Evolutionary conservation across 2,888 invertebrate species (phyloP).

Genomic region (Melieria omissa): DNA sequence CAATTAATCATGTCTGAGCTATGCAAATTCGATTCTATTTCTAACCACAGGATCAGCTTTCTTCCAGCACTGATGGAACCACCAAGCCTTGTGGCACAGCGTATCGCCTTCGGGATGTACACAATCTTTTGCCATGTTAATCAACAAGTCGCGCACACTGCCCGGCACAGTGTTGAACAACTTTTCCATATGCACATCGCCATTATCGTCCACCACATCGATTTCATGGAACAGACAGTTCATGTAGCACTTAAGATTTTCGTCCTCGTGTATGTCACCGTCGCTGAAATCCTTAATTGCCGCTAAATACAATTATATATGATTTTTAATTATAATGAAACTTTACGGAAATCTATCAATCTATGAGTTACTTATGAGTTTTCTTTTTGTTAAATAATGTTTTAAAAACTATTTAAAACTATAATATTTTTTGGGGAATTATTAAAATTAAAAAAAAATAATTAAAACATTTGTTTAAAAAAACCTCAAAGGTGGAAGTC

Average conservation of each 20-base stretch:
- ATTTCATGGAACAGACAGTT: conserved; percentile 65
- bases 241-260: conserved; percentile 66
- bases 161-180: conserved; percentile 57
- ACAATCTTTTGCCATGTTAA: conserved; percentile 60
- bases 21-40: background rate
- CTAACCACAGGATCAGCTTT: conserved; percentile 63
- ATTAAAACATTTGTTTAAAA: no score
- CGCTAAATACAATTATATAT: conserved; percentile 44
- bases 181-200: conserved; percentile 64
- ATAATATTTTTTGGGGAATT: background rate
- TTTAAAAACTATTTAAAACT: background rate
- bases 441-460: background rate
- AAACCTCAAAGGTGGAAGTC: background rate
- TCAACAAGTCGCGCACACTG: conserved; percentile 55
- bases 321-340: conserved; percentile 14
- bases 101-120: conserved; percentile 62
- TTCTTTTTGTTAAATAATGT: no score
- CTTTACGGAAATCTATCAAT: no score
- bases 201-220: conserved; percentile 63
- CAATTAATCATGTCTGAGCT: background rate
- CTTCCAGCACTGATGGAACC: conserved; percentile 66
- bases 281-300: conserved; percentile 66
- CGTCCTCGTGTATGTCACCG: conserved; percentile 65
- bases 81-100: conserved; percentile 64
- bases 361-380: no score